phyloP scores from a whole-genome alignment of 2,797 vertebrate species.

The Discoglossus pictus region DNA sequence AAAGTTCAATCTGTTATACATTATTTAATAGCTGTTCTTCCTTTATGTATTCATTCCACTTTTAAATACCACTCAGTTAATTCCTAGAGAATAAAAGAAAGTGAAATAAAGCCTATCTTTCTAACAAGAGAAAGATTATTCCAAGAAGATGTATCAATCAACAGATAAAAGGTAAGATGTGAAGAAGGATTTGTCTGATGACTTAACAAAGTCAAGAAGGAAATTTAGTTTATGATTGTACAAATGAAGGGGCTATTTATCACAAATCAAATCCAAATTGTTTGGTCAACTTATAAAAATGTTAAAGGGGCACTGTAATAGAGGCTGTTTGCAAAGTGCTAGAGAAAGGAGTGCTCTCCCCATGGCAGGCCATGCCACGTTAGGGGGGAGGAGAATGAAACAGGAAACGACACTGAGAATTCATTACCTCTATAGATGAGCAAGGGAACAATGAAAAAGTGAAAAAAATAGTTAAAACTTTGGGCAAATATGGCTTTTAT shows the following conservation, averaged over 20 bases:
- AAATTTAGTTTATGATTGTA: background rate
- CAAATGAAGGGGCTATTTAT: background rate
- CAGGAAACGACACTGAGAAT: too few species aligned
- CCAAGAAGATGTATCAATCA: background rate
- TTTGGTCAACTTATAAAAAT: too few species aligned
- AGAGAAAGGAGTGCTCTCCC: too few species aligned
- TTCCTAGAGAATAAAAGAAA: background rate
- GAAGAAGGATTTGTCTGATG: background rate
- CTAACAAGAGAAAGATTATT: slow-evolving; percentile 1
- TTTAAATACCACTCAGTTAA: background rate
- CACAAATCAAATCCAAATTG: background rate
- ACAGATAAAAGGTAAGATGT: background rate
- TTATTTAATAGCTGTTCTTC: background rate
- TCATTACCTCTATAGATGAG: too few species aligned
- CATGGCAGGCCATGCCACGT: too few species aligned
- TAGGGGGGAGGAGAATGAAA: too few species aligned
- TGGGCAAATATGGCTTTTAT: too few species aligned
- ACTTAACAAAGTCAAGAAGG: background rate
- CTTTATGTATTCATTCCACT: too few species aligned
- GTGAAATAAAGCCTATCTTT: background rate
- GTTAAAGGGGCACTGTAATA: too few species aligned
- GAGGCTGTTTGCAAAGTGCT: too few species aligned
- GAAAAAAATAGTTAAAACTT: too few species aligned
- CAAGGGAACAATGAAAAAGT: too few species aligned
- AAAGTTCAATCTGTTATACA: background rate